Base-by-base conservation (phyloP, 2,113 vertebrate species). In the Dolichotis patagonum region DNA sequence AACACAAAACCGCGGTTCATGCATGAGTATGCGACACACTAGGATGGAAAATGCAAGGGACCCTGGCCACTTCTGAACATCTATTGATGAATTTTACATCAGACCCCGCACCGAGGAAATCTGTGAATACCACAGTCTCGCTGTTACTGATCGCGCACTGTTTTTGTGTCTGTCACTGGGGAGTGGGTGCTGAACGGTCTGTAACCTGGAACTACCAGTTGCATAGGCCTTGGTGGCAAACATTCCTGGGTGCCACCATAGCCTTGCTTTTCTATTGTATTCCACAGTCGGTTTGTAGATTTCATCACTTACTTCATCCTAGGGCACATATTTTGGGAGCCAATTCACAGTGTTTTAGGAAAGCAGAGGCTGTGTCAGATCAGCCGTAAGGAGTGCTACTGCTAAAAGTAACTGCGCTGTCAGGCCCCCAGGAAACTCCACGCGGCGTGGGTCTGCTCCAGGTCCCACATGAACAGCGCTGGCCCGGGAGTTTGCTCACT, bases 281-380 rank as follows among this genome's bases (percentile, higher is more conserved):
- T 30, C 87, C 69, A 80, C 1, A 85, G n/a, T n/a, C 75, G 49
- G 41, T 22, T 58, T 58, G 19, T 85, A 83, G 43, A 56, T 38
- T 77, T 85, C 71, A 52, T 60, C 41, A 54, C 58, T 62, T 67
- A 35, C n/a, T 87, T 86, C 41, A 89, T 86, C 49, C n/a, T 30
- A 52, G 26, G 67, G 35, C n/a, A 41, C 58, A 58, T 87, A 54
- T 54, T 94, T 54, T 81, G 67, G 85, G 73, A 91, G 35, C 12
- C 83, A 94, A 89, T 56, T 71, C 43, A 77, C 49, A 80, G 56
- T n/a, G n/a, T 54, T 46, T 41, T 24, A 60, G 75, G 75, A 90
- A 93, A 88, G 62, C 43, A 63, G 94, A 94, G 96, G 83, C 52
- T 19, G 7, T 46, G 60, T 56, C 52, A 63, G 84, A 49, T 78